Conservation (phyloP, 1,140 invertebrate genomes). For the Octopus sinensis region DNA sequence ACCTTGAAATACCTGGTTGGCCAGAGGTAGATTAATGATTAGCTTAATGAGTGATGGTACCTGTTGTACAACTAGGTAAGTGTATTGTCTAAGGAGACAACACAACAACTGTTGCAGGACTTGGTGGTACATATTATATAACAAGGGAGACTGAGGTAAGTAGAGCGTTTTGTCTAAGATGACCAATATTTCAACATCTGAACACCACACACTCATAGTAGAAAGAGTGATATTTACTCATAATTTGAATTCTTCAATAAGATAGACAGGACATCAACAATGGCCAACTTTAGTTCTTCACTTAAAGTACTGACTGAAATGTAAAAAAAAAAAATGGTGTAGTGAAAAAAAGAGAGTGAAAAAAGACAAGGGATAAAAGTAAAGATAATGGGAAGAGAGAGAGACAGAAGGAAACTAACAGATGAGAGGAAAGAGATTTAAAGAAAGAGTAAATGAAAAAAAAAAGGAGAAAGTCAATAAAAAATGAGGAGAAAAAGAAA, state of each 20-base stretch:
- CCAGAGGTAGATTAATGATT: too few relatives aligned
- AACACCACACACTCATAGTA: too few relatives aligned
- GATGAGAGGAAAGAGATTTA: not conserved
- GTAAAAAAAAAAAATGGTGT: slow-evolving; percentile 14
- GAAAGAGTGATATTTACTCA: slow-evolving; percentile 16
- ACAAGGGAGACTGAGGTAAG: not conserved
- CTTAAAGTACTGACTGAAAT: slow-evolving; percentile 29
- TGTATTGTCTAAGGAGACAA: not conserved
- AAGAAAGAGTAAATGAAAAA: not conserved
- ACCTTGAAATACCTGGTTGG: too few relatives aligned
- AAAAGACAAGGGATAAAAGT: not conserved
- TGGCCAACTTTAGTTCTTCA: slow-evolving; percentile 42
- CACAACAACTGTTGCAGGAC: not conserved
- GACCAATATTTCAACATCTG: not conserved
- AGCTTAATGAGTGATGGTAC: too few relatives aligned
- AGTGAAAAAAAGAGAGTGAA: not conserved
- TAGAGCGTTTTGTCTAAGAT: not conserved
- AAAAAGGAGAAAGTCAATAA: too few relatives aligned
- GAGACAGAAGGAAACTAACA: not conserved
- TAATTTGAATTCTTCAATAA: slow-evolving; percentile 33
- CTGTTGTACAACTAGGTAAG: not conserved
- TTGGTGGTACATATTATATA: not conserved
- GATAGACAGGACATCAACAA: slow-evolving; percentile 32
- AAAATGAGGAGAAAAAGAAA: too few relatives aligned
- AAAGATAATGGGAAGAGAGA: not conserved